Base-by-base conservation (phyloP, 2,797 vertebrate genomes). In the Tragopan temminckii region DNA sequence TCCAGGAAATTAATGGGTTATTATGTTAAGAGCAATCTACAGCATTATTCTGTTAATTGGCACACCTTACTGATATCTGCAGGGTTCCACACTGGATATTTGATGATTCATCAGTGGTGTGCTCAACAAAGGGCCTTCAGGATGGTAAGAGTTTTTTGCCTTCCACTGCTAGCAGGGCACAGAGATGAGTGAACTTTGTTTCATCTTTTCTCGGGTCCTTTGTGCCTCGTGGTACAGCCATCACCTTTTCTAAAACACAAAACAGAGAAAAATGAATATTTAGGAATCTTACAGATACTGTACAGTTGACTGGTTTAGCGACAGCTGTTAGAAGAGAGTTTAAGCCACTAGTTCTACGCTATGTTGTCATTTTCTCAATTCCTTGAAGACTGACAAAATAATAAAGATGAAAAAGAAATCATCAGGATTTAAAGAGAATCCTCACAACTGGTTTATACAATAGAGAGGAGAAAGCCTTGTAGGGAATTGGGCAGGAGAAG, bases 101-200 rank as follows among this genome's bases (percentile, higher is more conserved):
- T 57, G 58, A 63, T 48, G 16, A 42, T 50, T 42, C 52, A n/a
- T 43, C 75, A 57, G 1, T 18, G 13, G 12, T 0, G 0, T 25
- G 35, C 17, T 2, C 0, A 77, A 36, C 9, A 80, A 72, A 83
- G 45, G 12, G 11, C 59, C n/a, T 29, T 3, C 45, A 27, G 24
- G 35, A 69, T 18, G 76, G 9, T 31, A 72, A 1, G 18, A 77
- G 76, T 16, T 15, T 79, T 66, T 76, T 80, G 21, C 25, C 16
- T 81, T 63, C 59, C 11, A 52, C 17, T 27, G 23, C 35, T 45
- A 12, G 14, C 17, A 14, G 7, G 23, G 53, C 9, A 11, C 36
- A 80, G 11, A 7, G 16, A 81, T 11, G 71, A 75, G 2, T 10
- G 42, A 71, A 25, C 62, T 66, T 46, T 83, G 1, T 55, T 81